These are phyloP conservation scores for Drosophila maculinotata DNA, from an alignment of 2,888 invertebrate species.

Conservation along the genomic window DNA sequence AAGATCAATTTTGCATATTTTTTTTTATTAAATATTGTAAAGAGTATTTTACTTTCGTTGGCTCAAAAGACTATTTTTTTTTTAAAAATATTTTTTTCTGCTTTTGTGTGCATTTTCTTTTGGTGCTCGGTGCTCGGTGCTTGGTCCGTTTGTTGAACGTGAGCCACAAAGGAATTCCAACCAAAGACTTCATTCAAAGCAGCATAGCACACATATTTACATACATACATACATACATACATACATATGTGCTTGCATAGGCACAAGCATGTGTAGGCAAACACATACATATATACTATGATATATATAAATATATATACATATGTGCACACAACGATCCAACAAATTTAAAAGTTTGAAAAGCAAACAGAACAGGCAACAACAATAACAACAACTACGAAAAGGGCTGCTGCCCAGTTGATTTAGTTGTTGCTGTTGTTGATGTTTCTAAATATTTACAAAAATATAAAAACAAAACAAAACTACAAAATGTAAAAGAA, in stretches of 20 bases:
- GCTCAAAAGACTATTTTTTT: background rate
- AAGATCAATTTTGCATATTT: too few species aligned
- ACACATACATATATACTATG: background rate
- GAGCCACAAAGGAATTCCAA: slow-evolving; percentile 28
- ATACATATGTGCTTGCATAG: slow-evolving; percentile 5
- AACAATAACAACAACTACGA: slow-evolving; percentile 24
- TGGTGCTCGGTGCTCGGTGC: slow-evolving; percentile 8
- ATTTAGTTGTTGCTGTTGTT: slow-evolving; percentile 38
- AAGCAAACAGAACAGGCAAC: too few species aligned
- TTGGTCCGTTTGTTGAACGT: slow-evolving; percentile 29
- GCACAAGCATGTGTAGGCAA: slow-evolving; percentile 24
- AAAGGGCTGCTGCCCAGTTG: slow-evolving; percentile 37
- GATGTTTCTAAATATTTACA: slow-evolving; percentile 68
- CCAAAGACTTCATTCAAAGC: slow-evolving; percentile 35
- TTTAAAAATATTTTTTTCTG: slow-evolving; percentile 6
- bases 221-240: too few species aligned
- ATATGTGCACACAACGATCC: slow-evolving; percentile 4
- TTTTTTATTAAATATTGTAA: too few species aligned
- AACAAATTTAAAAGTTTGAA: slow-evolving; percentile 40
- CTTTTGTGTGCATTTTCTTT: slow-evolving; percentile 18
- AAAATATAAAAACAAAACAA: slow-evolving; percentile 32
- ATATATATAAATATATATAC: background rate
- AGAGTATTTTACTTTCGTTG: too few species aligned
- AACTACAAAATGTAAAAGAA: slow-evolving; percentile 26
- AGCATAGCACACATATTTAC: slow-evolving; percentile 16